Percentiles rank a stretch among this genome's conserved stretches.
phyloP scores from a whole-genome alignment of 2,113 vertebrate species.

The Cottus gobio region DNA sequence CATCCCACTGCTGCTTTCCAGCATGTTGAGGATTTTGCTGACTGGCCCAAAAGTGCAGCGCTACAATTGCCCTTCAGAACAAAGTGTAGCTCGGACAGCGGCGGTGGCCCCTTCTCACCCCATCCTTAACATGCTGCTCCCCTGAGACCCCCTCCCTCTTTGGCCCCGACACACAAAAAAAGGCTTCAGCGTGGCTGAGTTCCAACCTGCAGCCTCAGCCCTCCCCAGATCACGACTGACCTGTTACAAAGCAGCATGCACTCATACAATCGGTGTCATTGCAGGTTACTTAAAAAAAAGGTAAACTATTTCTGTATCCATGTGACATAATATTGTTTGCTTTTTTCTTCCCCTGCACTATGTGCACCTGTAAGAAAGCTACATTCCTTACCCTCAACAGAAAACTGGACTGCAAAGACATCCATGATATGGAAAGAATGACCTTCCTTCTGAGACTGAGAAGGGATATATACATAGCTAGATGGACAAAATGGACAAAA shows the following conservation, averaged over 20 bases:
- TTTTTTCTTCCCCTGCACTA: neutral
- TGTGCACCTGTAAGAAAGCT: neutral
- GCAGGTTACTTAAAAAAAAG: neutral
- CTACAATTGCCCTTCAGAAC: slow-evolving; percentile 27
- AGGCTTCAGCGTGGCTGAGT: slow-evolving; percentile 3
- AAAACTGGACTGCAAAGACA: no score
- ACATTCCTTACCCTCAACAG: no score
- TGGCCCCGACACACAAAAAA: slow-evolving; percentile 17
- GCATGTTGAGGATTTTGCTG: slow-evolving; percentile 9
- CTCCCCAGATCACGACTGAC: neutral
- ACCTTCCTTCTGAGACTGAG: no score
- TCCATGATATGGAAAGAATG: no score
- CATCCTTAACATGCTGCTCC: slow-evolving; percentile 16
- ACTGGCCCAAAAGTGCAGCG: neutral
- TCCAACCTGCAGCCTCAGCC: slow-evolving; percentile 22
- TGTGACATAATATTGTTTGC: neutral
- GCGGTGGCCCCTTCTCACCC: slow-evolving; percentile 9
- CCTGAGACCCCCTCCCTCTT: slow-evolving; percentile 9
- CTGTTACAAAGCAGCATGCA: slow-evolving; percentile 4
- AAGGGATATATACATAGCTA: no score
- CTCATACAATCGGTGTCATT: neutral
- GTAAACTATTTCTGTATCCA: neutral
- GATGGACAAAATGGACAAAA: no score
- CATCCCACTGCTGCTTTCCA: slow-evolving; percentile 6
- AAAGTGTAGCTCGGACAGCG: slow-evolving; percentile 26